These are phyloP conservation scores for Melierax canorus DNA, from an alignment of 2,113 vertebrate species.

Conservation along the genomic window DNA sequence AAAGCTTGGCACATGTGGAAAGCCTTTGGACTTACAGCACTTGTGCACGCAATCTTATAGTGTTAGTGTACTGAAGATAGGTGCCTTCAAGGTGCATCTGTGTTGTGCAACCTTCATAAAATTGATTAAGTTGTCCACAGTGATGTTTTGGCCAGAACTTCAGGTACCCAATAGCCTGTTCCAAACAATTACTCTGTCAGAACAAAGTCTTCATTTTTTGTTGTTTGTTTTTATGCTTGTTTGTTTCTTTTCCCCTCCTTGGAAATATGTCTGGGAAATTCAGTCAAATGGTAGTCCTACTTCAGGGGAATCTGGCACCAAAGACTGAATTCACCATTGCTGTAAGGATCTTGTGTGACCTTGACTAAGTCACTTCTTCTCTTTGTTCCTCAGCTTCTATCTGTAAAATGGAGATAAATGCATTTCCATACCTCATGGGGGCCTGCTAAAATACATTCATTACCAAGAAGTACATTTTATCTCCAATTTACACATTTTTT, in stretches of 20 bases:
- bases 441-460: constrained; percentile 27
- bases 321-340: neutral
- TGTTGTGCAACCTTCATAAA: neutral
- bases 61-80: neutral
- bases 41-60: neutral
- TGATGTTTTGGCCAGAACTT: neutral
- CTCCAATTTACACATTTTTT: constrained; percentile 42
- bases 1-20: neutral
- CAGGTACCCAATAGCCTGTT: neutral
- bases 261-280: neutral
- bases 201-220: neutral
- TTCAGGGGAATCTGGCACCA: neutral
- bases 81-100: neutral
- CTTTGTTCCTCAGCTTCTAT: constrained; percentile 35
- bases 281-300: neutral
- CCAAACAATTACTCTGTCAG: neutral
- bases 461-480: constrained; percentile 46
- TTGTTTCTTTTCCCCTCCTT: neutral
- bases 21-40: neutral
- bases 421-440: constrained; percentile 52
- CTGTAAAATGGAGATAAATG: constrained; percentile 60
- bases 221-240: neutral
- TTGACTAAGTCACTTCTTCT: constrained; percentile 43
- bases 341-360: neutral
- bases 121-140: neutral